A percentile compares a stretch with the other conserved stretches of the same genome.
Conservation (phyloP, 2,888 invertebrate species). For the Macropis europaea region DNA sequence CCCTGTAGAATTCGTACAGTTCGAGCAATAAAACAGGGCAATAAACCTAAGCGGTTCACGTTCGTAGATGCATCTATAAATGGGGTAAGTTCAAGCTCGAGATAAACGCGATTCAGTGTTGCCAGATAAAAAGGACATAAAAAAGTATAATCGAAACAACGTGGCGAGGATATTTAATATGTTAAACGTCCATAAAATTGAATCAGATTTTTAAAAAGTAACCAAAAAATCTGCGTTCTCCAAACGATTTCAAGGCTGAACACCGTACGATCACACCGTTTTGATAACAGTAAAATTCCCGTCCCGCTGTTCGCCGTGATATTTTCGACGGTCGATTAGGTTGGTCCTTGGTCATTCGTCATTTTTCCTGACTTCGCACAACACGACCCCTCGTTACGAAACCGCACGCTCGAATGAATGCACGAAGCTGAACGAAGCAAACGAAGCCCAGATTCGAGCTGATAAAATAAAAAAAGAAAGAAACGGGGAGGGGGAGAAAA, state of each 20-base stretch:
- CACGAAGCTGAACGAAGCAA: background rate
- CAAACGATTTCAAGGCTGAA: background rate
- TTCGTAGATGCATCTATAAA: too few relatives aligned
- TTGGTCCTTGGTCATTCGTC: background rate
- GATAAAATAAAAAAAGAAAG: background rate
- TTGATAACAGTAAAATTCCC: background rate
- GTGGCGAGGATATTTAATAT: too few relatives aligned
- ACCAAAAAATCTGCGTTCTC: too few relatives aligned
- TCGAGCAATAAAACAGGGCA: too few relatives aligned
- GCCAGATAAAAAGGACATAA: too few relatives aligned
- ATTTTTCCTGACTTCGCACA: background rate
- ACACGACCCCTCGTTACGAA: constrained; percentile 5
- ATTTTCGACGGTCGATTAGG: background rate
- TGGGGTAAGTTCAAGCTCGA: too few relatives aligned
- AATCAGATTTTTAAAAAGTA: too few relatives aligned
- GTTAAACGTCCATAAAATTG: too few relatives aligned
- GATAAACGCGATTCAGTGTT: too few relatives aligned
- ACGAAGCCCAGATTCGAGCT: background rate
- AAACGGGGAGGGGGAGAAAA: background rate
- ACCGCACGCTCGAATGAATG: background rate
- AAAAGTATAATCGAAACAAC: too few relatives aligned
- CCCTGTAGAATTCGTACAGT: too few relatives aligned
- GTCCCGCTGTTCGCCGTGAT: background rate
- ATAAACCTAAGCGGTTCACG: too few relatives aligned
- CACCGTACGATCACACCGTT: background rate